Conservation (phyloP, 2,113 vertebrate species). For the Neoarius graeffei region DNA sequence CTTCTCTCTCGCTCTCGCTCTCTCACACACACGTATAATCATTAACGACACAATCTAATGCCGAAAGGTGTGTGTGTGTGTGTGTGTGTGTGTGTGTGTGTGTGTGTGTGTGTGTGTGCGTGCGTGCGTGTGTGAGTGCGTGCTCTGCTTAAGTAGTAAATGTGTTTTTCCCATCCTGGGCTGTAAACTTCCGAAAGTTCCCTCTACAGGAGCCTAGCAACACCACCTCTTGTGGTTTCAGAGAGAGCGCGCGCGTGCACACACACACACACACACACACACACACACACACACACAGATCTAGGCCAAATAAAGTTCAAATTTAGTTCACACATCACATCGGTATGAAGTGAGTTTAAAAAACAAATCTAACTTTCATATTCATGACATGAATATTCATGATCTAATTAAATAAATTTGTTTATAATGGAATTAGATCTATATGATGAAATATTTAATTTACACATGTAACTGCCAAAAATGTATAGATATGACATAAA, state of each 20-base stretch:
- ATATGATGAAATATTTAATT: background rate
- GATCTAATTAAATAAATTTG: background rate
- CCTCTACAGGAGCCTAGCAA: slow-evolving; percentile 40
- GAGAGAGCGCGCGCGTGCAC: background rate
- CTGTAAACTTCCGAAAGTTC: slow-evolving; percentile 36
- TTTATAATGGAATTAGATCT: background rate
- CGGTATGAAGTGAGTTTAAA: background rate
- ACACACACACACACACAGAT: background rate
- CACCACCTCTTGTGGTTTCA: slow-evolving; percentile 6
- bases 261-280: slow-evolving; percentile 45
- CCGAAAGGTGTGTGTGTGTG: background rate
- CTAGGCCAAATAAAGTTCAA: slow-evolving; percentile 32
- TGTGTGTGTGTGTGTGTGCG: slow-evolving; percentile 24
- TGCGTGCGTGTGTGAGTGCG: too few relatives aligned
- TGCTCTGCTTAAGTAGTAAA: slow-evolving; percentile 12
- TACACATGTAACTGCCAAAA: too few relatives aligned
- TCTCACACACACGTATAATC: too few relatives aligned
- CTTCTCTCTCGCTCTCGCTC: too few relatives aligned
- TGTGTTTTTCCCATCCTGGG: slow-evolving; percentile 42
- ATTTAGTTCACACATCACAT: background rate
- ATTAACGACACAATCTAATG: too few relatives aligned
- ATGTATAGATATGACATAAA: background rate
- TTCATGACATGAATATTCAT: too few relatives aligned
- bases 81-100: slow-evolving; percentile 12
- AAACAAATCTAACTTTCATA: background rate